A percentile compares a stretch with the other conserved stretches of the same genome.
These are phyloP conservation scores for Antennarius maculatus DNA, from an alignment of 2,797 vertebrate genomes.

Conservation along the genomic window DNA sequence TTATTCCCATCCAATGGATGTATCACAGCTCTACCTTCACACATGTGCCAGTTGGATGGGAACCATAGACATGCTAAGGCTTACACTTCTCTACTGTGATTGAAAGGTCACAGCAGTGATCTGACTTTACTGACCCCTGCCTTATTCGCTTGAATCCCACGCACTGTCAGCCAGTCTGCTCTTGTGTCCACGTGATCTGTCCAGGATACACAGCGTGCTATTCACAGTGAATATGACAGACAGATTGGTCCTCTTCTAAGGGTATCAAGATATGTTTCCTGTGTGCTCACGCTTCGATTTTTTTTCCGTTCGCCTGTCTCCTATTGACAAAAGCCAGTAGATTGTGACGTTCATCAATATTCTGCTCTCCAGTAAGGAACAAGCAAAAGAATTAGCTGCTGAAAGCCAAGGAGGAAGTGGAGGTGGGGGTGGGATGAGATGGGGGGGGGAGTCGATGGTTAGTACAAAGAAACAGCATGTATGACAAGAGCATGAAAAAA, in stretches of 20 bases:
- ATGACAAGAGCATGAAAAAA: conserved; percentile 15
- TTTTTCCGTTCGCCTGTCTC: conserved; percentile 18
- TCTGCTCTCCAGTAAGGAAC: conserved; percentile 27
- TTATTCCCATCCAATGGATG: conserved; percentile 32
- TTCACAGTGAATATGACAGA: conserved; percentile 41
- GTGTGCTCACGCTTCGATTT: conserved; percentile 24
- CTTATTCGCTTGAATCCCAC: conserved; percentile 34
- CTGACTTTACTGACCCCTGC: conserved; percentile 12
- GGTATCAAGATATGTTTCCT: conserved; percentile 37
- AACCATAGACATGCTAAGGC: neutral
- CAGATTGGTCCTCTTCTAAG: conserved; percentile 33
- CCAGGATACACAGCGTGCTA: neutral
- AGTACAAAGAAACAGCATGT: conserved; percentile 24
- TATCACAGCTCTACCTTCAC: conserved; percentile 36
- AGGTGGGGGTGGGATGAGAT: too few species aligned
- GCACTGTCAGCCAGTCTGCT: conserved; percentile 5
- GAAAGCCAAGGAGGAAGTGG: conserved; percentile 9
- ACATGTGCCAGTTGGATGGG: conserved; percentile 3
- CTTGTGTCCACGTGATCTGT: neutral
- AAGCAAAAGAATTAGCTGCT: conserved; percentile 44
- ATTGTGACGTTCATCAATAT: conserved; percentile 58
- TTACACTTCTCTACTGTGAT: conserved; percentile 11
- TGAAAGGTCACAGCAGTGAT: conserved; percentile 15
- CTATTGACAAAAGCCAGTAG: conserved; percentile 52
- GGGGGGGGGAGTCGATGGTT: conserved; percentile 24